A percentile compares a stretch with the other conserved stretches of the same genome.
phyloP scores from a whole-genome alignment of 2,888 invertebrate genomes.

The Eudemis profundana region DNA sequence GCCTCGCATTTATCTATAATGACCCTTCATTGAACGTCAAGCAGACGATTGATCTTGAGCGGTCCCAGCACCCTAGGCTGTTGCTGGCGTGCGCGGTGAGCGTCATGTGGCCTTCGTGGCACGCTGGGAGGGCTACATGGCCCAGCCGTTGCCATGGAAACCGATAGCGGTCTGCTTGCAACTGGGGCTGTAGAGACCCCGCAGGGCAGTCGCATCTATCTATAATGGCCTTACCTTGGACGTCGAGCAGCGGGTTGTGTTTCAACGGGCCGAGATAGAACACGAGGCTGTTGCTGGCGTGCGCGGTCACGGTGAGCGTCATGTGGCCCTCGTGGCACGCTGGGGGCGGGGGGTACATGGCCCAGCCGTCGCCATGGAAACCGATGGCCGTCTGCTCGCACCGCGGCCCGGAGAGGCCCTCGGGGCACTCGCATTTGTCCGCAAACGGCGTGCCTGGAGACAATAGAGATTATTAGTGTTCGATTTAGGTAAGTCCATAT shows the following conservation, averaged over 20 bases:
- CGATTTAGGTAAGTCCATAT: too few relatives aligned
- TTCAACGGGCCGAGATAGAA: conserved; percentile 95
- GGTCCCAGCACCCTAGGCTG: too few relatives aligned
- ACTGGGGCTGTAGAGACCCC: conserved; percentile 92
- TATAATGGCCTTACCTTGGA: conserved; percentile 88
- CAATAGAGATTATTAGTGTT: conserved; percentile 5
- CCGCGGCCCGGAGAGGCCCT: conserved; percentile 92
- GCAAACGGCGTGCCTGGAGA: conserved; percentile 83
- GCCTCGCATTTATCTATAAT: too few relatives aligned
- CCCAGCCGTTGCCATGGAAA: conserved; percentile 80
- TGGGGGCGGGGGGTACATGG: conserved; percentile 95
- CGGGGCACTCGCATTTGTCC: conserved; percentile 92
- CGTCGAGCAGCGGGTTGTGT: conserved; percentile 86
- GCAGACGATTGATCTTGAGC: too few relatives aligned
- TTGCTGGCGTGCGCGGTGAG: too few relatives aligned
- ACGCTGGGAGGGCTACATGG: too few relatives aligned
- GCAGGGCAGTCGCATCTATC: conserved; percentile 92
- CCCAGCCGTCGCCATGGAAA: conserved; percentile 96
- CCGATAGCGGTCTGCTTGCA: conserved; percentile 96
- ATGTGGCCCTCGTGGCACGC: conserved; percentile 94
- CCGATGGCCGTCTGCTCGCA: conserved; percentile 96
- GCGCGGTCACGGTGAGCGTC: conserved; percentile 92
- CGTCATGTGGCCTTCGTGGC: too few relatives aligned
- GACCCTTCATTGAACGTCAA: too few relatives aligned
- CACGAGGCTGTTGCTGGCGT: conserved; percentile 91